Conservation (phyloP, 1,140 invertebrate genomes). For the Ephestia elutella region DNA sequence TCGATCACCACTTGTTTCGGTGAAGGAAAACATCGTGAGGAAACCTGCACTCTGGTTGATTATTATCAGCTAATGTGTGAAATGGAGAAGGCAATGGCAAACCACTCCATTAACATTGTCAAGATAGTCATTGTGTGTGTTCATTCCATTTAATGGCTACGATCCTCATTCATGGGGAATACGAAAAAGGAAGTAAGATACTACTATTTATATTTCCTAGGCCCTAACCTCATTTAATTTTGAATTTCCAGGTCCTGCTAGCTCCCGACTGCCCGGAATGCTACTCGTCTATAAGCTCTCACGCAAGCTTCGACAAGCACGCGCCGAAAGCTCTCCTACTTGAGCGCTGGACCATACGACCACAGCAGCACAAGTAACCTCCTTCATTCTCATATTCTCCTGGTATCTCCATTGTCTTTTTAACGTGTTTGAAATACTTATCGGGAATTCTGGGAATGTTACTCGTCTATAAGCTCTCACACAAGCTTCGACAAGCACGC, state of each 20-base stretch:
- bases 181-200: too few species aligned
- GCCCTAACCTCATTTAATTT: not conserved
- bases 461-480: conserved; percentile 33
- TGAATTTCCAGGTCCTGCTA: conserved; percentile 50
- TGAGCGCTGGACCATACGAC: conserved; percentile 66
- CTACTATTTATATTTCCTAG: too few species aligned
- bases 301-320: conserved; percentile 42
- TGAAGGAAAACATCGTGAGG: too few species aligned
- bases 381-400: not conserved
- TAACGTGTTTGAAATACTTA: too few species aligned
- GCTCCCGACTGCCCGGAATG: conserved; percentile 61
- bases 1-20: too few species aligned
- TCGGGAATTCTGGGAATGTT: conserved; percentile 42
- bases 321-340: conserved; percentile 48
- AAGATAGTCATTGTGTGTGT: too few species aligned
- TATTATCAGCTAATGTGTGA: too few species aligned
- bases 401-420: not conserved
- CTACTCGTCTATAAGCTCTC: conserved; percentile 35
- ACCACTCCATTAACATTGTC: too few species aligned
- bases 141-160: too few species aligned
- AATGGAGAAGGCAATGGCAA: too few species aligned
- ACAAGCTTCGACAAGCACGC: conserved; percentile 42
- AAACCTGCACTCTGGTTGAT: too few species aligned
- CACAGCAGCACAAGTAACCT: conserved; percentile 51
- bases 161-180: too few species aligned